Base-by-base conservation (phyloP, 2,797 vertebrate species). In the Chelonia mydas region DNA sequence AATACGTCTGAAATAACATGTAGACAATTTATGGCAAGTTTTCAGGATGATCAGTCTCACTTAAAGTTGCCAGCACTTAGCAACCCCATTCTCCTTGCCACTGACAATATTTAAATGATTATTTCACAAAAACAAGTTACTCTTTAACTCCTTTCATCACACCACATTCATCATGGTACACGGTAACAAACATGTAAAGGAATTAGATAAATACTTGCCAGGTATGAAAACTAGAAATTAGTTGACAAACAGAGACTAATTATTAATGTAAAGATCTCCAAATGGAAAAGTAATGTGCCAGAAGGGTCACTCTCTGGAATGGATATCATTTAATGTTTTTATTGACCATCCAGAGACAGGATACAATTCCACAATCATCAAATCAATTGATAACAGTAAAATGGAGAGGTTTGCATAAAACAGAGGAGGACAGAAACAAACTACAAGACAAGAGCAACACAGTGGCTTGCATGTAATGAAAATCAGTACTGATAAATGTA, bases 1-100 rank as follows among this genome's bases (percentile, higher is more conserved):
- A 90, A 95, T 11, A 25, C 54, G 54, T 93, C 86, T 2, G 93
- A 51, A 87, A 92, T 84, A 93, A 53, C 72, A 88, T 37, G 55
- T 78, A 74, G 96, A 91, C 90, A 92, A 87, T 91, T 92, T 94
- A 95, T 93, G 91, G 93, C 90, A 92, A 77, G 80, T 92, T 96
- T 92, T 77, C 94, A 91, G 92, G 74, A 77, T 93, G 84, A 96
- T 94, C 95, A 91, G 55, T 95, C 90, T 95, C 88, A 95, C 91
- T 95, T 96, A 15, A 9, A 0, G 45, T 86, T 97, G 90, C 91
- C 81, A 95, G 79, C 45, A 87, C 94, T 95, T 93, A 96, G 84
- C 88, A 94, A 82, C 94, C 87, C 82, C 80, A 78, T 87, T 94
- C 76, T 92, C 51, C 84, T 92, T 93, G 88, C 91, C 80, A 94